phyloP scores from a whole-genome alignment of 2,888 invertebrate genomes.

The Rosalia funebris region DNA sequence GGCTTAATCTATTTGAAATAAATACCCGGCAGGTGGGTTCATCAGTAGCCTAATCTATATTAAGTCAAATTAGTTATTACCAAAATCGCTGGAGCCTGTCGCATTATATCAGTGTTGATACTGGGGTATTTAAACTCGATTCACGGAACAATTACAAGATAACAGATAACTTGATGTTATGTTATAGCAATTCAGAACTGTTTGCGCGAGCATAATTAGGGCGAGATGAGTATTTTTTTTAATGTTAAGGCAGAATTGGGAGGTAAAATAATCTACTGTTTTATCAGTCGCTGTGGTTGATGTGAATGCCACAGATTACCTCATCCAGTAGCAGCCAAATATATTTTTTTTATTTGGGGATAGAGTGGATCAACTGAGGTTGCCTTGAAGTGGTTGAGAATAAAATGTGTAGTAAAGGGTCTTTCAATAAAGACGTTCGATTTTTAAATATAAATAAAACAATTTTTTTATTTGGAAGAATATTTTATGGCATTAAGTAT shows the following conservation, averaged over 20 bases:
- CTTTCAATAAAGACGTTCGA: too few species aligned
- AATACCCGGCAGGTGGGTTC: conserved; percentile 45
- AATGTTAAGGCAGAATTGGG: neutral
- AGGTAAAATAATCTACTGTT: neutral
- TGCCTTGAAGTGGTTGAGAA: too few species aligned
- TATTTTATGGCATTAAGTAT: too few species aligned
- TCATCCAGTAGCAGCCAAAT: too few species aligned
- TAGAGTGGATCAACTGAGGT: too few species aligned
- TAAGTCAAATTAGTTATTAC: conserved; percentile 50
- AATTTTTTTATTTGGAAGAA: too few species aligned
- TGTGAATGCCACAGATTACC: too few species aligned
- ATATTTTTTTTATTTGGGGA: too few species aligned
- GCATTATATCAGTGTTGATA: conserved; percentile 39
- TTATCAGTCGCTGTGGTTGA: too few species aligned
- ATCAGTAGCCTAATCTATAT: conserved; percentile 51
- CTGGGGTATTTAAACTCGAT: conserved; percentile 44
- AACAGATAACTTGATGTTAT: conserved; percentile 23
- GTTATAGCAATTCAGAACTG: conserved; percentile 12
- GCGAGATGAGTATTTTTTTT: neutral
- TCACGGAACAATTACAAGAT: conserved; percentile 45
- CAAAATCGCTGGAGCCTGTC: conserved; percentile 48
- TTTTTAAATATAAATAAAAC: too few species aligned
- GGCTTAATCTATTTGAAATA: conserved; percentile 50
- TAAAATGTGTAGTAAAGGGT: too few species aligned
- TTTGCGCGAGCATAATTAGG: conserved; percentile 1